Percentiles rank a stretch among this genome's conserved stretches.
Evolutionary conservation across 2,113 vertebrate genomes (phyloP).

Genomic region (Trinectes maculatus): DNA sequence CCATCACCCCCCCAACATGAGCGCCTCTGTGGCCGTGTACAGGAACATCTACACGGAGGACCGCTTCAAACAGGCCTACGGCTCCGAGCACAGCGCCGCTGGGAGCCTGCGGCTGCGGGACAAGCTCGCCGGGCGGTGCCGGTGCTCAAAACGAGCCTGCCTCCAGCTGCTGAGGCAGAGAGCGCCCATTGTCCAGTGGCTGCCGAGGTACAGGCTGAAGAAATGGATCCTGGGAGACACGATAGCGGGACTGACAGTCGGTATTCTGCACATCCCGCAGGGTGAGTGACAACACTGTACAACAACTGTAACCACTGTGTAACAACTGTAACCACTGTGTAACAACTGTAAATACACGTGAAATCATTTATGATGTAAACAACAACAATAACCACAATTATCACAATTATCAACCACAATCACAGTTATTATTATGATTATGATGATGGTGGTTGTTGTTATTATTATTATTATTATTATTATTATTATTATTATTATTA

Average conservation of each 20-base stretch:
- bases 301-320: neutral
- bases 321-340: neutral
- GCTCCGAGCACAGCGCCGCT: slow-evolving; percentile 63
- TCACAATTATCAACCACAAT: too few species aligned
- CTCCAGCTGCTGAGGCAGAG: slow-evolving; percentile 81
- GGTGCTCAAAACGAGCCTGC: slow-evolving; percentile 80
- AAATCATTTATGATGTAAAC: too few species aligned
- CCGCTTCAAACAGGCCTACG: slow-evolving; percentile 84
- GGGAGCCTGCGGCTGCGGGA: slow-evolving; percentile 67
- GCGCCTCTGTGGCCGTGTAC: slow-evolving; percentile 84
- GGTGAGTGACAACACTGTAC: slow-evolving; percentile 84
- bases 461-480: too few species aligned
- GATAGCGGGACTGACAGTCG: slow-evolving; percentile 89
- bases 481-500: too few species aligned
- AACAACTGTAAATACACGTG: too few species aligned
- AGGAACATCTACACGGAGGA: slow-evolving; percentile 86
- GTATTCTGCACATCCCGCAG: slow-evolving; percentile 92
- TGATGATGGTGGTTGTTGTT: too few species aligned
- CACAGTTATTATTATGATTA: too few species aligned
- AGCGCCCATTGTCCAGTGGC: slow-evolving; percentile 87
- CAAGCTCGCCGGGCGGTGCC: slow-evolving; percentile 66
- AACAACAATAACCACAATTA: too few species aligned
- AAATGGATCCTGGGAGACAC: slow-evolving; percentile 90
- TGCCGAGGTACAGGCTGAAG: slow-evolving; percentile 86
- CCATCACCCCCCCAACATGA: slow-evolving; percentile 82